Evolutionary conservation across 2,797 vertebrate genomes (phyloP).

Genomic region (Halcyon leucocephala): DNA sequence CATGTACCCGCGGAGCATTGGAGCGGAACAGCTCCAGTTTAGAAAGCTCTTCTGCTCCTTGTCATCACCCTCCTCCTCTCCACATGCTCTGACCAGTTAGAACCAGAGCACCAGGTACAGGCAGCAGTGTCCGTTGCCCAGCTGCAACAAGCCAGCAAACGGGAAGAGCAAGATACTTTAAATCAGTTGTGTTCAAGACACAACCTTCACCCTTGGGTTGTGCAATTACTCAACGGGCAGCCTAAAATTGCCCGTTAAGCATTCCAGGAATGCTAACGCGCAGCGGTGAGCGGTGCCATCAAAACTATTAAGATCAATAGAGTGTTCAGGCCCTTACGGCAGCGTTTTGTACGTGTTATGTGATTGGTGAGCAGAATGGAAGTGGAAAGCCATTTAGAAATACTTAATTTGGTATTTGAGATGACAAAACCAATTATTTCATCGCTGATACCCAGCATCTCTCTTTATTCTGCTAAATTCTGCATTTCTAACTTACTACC

Average conservation of each 20-base stretch:
- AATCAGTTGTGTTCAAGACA: background rate
- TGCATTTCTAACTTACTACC: background rate
- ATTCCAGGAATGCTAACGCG: background rate
- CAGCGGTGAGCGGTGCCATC: background rate
- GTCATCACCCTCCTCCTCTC: background rate
- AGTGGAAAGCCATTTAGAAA: background rate
- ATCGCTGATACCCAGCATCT: background rate
- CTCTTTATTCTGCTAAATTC: constrained; percentile 14
- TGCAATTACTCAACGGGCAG: background rate
- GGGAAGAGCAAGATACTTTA: background rate
- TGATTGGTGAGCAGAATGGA: background rate
- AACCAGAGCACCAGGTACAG: background rate
- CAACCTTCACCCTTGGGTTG: background rate
- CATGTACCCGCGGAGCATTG: rapidly evolving
- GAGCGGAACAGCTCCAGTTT: background rate
- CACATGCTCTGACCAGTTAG: background rate
- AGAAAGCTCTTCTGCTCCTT: background rate
- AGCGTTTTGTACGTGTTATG: background rate
- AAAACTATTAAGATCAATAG: background rate
- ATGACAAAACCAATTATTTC: background rate
- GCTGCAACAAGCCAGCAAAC: background rate
- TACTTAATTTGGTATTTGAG: background rate
- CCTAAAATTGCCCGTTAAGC: background rate
- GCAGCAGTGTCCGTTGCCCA: rapidly evolving
- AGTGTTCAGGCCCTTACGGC: background rate